phyloP scores from a whole-genome alignment of 2,113 vertebrate species.

The Melanerpes formicivorus region DNA sequence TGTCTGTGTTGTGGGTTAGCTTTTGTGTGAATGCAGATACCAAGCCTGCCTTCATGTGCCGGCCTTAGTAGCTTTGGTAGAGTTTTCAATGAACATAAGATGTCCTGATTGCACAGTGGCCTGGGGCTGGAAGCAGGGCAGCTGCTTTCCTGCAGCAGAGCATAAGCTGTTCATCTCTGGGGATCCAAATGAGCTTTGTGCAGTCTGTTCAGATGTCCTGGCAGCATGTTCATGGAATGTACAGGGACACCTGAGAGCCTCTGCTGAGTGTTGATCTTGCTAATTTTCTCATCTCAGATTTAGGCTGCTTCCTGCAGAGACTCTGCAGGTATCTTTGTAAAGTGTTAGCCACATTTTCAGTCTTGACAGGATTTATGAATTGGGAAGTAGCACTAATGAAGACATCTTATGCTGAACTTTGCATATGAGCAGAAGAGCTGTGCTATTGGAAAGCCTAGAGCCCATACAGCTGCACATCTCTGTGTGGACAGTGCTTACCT shows the following conservation, averaged over 20 bases:
- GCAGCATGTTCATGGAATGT: neutral
- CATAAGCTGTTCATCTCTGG: neutral
- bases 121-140: neutral
- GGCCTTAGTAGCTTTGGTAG: neutral
- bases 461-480: neutral
- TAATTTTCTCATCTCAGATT: neutral
- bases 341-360: neutral
- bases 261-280: neutral
- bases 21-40: neutral
- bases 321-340: neutral
- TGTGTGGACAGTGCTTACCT: neutral
- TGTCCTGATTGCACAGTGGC: fast-evolving
- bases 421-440: neutral
- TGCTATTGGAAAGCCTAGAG: neutral
- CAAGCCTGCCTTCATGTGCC: neutral
- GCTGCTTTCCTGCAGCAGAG: neutral
- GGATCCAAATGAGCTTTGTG: neutral
- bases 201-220: neutral
- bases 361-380: neutral
- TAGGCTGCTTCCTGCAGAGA: neutral
- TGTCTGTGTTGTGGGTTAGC: neutral
- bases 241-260: neutral
- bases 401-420: neutral
- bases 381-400: neutral
- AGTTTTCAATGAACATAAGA: fast-evolving